Conservation (phyloP, 2,113 vertebrate species). For the Todiramphus chloris region DNA sequence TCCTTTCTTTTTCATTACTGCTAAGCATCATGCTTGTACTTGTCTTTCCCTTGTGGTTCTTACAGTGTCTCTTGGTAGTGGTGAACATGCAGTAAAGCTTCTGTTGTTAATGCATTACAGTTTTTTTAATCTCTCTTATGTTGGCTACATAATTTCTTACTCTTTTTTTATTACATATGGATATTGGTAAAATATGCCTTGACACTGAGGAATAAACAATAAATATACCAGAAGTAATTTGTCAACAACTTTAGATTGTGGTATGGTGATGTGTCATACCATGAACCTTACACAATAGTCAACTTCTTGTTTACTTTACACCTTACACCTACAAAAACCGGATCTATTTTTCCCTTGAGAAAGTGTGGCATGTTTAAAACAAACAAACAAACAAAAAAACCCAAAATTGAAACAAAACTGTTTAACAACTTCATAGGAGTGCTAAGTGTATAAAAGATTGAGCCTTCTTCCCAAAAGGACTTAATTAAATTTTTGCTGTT, state of each 20-base stretch:
- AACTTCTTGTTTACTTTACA: neutral
- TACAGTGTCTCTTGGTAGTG: neutral
- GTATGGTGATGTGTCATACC: neutral
- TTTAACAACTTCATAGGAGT: neutral
- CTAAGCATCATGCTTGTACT: neutral
- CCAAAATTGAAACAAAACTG: neutral
- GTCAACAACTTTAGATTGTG: neutral
- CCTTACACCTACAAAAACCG: neutral
- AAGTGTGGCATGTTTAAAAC: neutral
- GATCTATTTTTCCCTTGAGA: neutral
- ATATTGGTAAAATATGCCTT: neutral
- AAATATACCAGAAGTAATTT: neutral
- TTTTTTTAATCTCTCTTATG: neutral
- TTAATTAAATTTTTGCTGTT: neutral
- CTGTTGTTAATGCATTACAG: neutral
- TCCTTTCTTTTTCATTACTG: neutral
- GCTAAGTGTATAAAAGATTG: neutral
- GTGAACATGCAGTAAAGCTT: neutral
- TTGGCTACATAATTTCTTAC: neutral
- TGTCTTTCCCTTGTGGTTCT: neutral
- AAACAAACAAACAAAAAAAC: neutral
- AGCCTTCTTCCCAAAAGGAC: neutral
- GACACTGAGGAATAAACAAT: neutral
- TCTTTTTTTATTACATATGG: neutral
- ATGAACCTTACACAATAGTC: neutral